Conservation (phyloP, 1,140 invertebrate genomes). For the Paraescarpia echinospica region DNA sequence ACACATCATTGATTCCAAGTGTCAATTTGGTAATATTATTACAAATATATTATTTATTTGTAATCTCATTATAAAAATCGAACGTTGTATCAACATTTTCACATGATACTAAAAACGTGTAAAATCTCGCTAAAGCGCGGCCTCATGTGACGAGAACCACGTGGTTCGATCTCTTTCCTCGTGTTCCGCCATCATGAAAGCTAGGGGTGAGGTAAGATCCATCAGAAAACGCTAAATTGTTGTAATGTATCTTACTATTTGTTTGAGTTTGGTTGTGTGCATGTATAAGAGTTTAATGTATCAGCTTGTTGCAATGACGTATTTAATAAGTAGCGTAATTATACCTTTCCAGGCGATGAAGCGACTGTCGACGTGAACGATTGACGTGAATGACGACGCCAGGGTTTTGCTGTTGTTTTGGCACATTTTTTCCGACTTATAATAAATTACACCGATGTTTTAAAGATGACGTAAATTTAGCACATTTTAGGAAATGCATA, state of each 20-base stretch:
- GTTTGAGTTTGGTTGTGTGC: not conserved
- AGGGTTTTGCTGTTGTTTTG: not conserved
- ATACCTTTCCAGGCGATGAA: not conserved
- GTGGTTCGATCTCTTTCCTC: constrained; percentile 33
- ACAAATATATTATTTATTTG: not conserved
- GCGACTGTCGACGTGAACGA: not conserved
- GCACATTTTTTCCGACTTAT: not conserved
- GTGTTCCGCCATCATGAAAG: constrained; percentile 39
- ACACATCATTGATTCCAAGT: not conserved
- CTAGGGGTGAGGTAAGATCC: constrained; percentile 38
- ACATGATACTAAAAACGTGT: not conserved
- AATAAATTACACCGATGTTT: not conserved
- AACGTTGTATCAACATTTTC: not conserved
- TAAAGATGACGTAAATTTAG: not conserved
- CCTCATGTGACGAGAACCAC: constrained; percentile 16
- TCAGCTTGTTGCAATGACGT: not conserved
- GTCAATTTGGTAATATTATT: not conserved
- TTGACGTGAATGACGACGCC: not conserved
- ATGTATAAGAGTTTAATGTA: not conserved
- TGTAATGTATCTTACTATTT: not conserved
- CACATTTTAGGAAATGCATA: too few species aligned
- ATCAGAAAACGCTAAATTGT: constrained; percentile 4
- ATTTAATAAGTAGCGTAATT: not conserved
- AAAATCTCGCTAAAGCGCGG: constrained; percentile 31
- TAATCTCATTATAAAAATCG: not conserved